Evolutionary conservation across 2,797 vertebrate species (phyloP).

Genomic region (Premnoplex brunnescens): DNA sequence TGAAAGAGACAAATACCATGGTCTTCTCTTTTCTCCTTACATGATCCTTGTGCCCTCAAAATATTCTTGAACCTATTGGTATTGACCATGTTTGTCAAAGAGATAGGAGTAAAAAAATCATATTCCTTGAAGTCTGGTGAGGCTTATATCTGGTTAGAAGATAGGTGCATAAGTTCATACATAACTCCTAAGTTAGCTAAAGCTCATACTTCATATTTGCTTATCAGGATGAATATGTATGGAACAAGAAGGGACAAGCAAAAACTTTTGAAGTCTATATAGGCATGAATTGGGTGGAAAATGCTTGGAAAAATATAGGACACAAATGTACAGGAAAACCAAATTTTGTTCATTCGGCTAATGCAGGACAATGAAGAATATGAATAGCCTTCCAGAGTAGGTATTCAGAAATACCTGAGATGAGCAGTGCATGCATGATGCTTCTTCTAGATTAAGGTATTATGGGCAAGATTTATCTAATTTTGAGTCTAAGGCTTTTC

Average conservation of each 20-base stretch:
- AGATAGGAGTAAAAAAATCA: background rate
- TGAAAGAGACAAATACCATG: background rate
- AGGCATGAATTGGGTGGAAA: background rate
- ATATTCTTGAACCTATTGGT: background rate
- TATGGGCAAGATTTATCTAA: background rate
- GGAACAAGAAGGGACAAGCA: background rate
- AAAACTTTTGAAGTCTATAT: background rate
- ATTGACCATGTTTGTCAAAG: background rate
- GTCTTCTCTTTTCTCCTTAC: background rate
- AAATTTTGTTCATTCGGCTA: background rate
- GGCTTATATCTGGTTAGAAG: background rate
- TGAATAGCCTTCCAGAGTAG: background rate
- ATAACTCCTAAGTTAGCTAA: background rate
- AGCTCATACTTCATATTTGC: background rate
- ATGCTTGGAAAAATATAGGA: background rate
- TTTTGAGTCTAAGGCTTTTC: background rate
- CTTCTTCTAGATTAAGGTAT: background rate
- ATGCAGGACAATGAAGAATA: background rate
- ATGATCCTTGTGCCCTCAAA: background rate
- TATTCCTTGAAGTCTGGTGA: background rate
- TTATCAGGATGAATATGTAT: background rate
- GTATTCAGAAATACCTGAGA: background rate
- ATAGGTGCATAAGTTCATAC: background rate
- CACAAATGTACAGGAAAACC: background rate
- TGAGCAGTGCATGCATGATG: background rate